Conservation (phyloP, 2,888 invertebrate genomes). For the Drosophila acutilabella region DNA sequence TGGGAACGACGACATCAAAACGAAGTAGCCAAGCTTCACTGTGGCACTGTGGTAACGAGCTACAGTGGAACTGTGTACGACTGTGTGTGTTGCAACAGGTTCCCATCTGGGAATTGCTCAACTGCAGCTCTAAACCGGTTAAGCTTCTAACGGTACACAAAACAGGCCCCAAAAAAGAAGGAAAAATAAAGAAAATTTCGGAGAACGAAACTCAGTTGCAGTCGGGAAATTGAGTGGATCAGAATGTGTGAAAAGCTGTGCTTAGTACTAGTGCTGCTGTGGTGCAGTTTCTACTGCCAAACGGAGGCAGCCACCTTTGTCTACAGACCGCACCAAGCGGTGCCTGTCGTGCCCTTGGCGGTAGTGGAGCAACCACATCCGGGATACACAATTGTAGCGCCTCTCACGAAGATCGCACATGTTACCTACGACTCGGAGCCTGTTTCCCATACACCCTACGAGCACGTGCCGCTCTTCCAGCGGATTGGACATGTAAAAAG, state of each 20-base stretch:
- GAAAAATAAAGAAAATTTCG: neutral
- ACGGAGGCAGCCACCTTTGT: slow-evolving; percentile 43
- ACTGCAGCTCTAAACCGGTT: slow-evolving; percentile 66
- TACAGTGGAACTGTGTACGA: slow-evolving; percentile 4
- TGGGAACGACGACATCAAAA: slow-evolving; percentile 35
- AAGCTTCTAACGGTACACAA: slow-evolving; percentile 57
- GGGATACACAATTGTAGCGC: slow-evolving; percentile 74
- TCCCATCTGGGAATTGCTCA: slow-evolving; percentile 25
- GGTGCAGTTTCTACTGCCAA: neutral
- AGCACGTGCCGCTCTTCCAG: slow-evolving; percentile 78
- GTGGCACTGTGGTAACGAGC: slow-evolving; percentile 12
- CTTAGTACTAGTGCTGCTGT: slow-evolving; percentile 19
- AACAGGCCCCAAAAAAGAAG: slow-evolving; percentile 6
- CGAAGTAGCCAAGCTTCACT: slow-evolving; percentile 44
- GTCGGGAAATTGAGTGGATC: slow-evolving; percentile 26
- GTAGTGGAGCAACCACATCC: slow-evolving; percentile 56
- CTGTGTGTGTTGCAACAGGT: slow-evolving; percentile 63
- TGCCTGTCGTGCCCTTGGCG: slow-evolving; percentile 15
- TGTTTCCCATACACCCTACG: slow-evolving; percentile 70
- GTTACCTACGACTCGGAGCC: slow-evolving; percentile 79
- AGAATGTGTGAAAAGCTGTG: slow-evolving; percentile 27
- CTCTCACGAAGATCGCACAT: slow-evolving; percentile 76
- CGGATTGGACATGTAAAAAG: slow-evolving; percentile 71
- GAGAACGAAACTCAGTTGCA: slow-evolving; percentile 50
- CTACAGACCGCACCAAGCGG: slow-evolving; percentile 49